Conservation (phyloP, 2,797 vertebrate species). For the Chelmon rostratus region DNA sequence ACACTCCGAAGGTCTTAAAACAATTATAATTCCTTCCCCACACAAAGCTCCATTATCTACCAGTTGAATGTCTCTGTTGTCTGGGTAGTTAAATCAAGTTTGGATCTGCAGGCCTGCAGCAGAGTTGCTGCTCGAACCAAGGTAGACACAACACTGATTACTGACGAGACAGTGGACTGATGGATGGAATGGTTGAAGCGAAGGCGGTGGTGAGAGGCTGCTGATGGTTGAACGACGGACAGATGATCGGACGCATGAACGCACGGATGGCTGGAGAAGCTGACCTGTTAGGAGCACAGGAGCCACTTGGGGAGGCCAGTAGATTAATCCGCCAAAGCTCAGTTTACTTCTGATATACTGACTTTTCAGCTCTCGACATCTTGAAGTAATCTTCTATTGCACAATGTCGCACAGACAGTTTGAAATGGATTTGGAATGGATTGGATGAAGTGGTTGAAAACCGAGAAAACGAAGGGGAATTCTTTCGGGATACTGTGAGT, state of each 20-base stretch:
- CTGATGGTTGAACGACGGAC: conserved; percentile 7
- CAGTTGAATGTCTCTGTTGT: neutral
- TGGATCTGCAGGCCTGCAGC: conserved; percentile 47
- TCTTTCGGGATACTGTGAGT: conserved; percentile 74
- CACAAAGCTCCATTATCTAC: conserved; percentile 30
- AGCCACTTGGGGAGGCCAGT: conserved; percentile 11
- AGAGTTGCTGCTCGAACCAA: conserved; percentile 20
- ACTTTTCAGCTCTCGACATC: conserved; percentile 65
- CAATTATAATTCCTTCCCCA: neutral
- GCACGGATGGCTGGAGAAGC: neutral
- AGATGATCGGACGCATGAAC: conserved; percentile 1
- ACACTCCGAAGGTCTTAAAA: neutral
- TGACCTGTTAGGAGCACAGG: conserved; percentile 27
- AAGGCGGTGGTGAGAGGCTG: neutral
- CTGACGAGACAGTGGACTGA: neutral
- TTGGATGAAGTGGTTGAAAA: conserved; percentile 62
- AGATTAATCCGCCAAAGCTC: conserved; percentile 33
- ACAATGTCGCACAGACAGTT: conserved; percentile 69
- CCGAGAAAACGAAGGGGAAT: conserved; percentile 72
- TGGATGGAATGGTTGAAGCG: neutral
- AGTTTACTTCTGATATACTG: conserved; percentile 32
- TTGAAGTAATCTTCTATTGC: conserved; percentile 78
- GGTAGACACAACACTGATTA: conserved; percentile 6
- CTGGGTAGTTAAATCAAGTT: conserved; percentile 29
- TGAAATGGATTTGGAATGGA: conserved; percentile 62